Conservation (phyloP, 2,888 invertebrate species). For the Priocnemis perturbator region DNA sequence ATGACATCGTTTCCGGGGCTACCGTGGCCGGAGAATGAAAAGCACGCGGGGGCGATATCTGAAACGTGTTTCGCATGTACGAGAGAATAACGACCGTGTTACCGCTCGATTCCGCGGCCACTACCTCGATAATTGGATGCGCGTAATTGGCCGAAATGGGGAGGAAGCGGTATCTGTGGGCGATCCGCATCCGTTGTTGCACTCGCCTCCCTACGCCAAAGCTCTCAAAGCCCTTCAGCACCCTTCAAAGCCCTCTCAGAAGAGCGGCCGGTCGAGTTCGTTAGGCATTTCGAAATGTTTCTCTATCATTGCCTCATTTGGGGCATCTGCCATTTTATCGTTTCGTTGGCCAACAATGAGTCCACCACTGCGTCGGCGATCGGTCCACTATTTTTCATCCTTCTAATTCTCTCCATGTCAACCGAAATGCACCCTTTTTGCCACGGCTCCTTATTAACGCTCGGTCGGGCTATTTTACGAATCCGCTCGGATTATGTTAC, state of each 20-base stretch:
- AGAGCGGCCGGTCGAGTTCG: slow-evolving; percentile 11
- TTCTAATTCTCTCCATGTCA: too few relatives aligned
- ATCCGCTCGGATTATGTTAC: too few relatives aligned
- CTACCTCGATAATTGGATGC: slow-evolving; percentile 63
- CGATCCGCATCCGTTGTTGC: slow-evolving; percentile 31
- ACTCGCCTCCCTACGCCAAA: background rate
- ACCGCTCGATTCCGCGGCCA: slow-evolving; percentile 44
- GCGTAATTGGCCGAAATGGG: slow-evolving; percentile 64
- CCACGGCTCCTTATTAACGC: too few relatives aligned
- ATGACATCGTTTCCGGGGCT: slow-evolving; percentile 49
- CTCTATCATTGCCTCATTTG: too few relatives aligned
- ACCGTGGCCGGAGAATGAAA: slow-evolving; percentile 56
- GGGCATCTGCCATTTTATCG: too few relatives aligned
- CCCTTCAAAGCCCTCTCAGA: slow-evolving; percentile 16
- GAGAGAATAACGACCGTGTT: slow-evolving; percentile 59
- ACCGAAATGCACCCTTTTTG: too few relatives aligned
- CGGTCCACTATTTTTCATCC: too few relatives aligned
- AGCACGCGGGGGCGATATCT: slow-evolving; percentile 60
- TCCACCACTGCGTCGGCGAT: too few relatives aligned
- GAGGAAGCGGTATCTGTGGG: slow-evolving; percentile 34
- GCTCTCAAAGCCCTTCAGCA: too few relatives aligned
- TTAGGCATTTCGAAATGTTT: slow-evolving; percentile 11
- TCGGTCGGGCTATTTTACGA: too few relatives aligned
- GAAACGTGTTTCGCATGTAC: slow-evolving; percentile 59
- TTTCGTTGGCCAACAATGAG: too few relatives aligned